A percentile compares a stretch with the other conserved stretches of the same genome.
Evolutionary conservation across 2,888 invertebrate genomes (phyloP).

Genomic region (Zelleria hepariella): DNA sequence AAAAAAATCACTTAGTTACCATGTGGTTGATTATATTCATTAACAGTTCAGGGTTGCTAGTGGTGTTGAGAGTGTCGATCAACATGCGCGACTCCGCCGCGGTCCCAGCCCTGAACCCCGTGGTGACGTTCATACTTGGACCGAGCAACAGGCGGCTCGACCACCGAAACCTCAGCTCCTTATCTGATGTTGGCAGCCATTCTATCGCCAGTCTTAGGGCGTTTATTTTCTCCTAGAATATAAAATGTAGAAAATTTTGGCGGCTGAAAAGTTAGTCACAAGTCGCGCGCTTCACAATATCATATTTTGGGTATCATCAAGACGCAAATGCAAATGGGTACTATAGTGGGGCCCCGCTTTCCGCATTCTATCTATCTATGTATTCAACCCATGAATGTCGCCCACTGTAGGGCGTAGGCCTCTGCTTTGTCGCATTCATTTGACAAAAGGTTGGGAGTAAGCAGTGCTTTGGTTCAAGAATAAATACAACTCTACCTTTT

Average conservation of each 20-base stretch:
- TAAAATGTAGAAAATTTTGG: background rate
- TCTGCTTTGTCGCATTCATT: no score
- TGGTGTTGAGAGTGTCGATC: conserved; percentile 32
- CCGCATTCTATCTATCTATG: no score
- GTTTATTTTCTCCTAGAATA: background rate
- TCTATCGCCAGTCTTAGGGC: conserved; percentile 7
- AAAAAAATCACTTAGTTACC: no score
- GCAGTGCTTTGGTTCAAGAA: no score
- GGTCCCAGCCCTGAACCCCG: conserved; percentile 22
- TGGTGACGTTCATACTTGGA: conserved; percentile 20
- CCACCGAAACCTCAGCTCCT: conserved; percentile 40
- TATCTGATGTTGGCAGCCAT: conserved; percentile 33
- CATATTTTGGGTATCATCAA: no score
- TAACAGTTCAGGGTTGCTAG: conserved; percentile 31
- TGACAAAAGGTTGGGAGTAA: no score
- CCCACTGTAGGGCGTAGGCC: no score
- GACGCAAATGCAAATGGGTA: no score
- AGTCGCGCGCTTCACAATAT: no score
- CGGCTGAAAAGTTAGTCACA: no score
- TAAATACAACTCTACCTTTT: conserved; percentile 29
- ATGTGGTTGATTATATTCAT: conserved; percentile 37
- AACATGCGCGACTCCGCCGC: conserved; percentile 28
- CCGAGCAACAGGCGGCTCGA: conserved; percentile 40
- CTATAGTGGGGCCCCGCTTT: no score
- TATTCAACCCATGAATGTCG: no score